phyloP scores from a whole-genome alignment of 2,888 invertebrate genomes.

The Cantharis nigra region DNA sequence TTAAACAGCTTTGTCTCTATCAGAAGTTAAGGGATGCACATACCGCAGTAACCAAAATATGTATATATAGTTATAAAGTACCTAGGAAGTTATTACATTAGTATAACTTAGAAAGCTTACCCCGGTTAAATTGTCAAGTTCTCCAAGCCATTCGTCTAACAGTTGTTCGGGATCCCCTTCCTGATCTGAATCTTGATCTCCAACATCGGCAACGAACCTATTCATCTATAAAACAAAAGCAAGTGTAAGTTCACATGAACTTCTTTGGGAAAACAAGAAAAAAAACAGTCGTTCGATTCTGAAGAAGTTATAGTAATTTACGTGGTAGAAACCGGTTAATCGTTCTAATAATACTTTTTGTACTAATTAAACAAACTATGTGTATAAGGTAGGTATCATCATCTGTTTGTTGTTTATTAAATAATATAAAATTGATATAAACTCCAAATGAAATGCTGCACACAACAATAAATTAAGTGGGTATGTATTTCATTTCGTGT shows the following conservation, averaged over 20 bases:
- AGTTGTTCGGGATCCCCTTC: constrained; percentile 76
- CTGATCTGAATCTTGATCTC: constrained; percentile 65
- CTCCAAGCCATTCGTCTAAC: constrained; percentile 79
- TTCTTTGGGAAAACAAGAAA: not conserved
- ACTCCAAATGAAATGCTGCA: not conserved
- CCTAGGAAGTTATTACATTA: not conserved
- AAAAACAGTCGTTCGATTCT: not conserved
- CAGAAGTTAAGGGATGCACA: not conserved
- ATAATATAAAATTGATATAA: not conserved
- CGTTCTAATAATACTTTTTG: not conserved
- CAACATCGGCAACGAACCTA: constrained; percentile 55
- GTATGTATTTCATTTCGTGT: not conserved
- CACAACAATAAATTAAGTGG: not conserved
- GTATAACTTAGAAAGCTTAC: constrained; percentile 58
- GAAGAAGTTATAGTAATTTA: not conserved
- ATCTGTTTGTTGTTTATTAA: not conserved
- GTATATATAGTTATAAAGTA: not conserved
- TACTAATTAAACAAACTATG: not conserved
- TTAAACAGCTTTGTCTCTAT: not conserved
- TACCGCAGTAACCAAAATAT: not conserved
- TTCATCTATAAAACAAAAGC: constrained; percentile 59
- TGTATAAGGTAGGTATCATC: not conserved
- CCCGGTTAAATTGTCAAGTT: constrained; percentile 74
- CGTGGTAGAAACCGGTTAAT: not conserved
- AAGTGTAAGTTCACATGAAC: not conserved